Base-by-base conservation (phyloP, 2,888 invertebrate species). In the Parnassius glacialis region DNA sequence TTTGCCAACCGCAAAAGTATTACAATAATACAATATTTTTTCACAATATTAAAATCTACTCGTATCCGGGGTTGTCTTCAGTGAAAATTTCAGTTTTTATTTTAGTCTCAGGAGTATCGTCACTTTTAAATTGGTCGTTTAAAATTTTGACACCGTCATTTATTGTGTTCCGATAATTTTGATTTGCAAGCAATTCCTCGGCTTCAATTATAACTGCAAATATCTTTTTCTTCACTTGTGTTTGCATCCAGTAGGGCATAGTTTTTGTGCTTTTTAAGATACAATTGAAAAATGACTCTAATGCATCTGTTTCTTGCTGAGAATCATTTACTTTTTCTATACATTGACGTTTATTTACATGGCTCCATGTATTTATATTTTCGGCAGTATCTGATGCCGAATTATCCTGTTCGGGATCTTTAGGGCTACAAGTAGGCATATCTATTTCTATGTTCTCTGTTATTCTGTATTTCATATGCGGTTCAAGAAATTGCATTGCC, bases 201-300 rank as follows among this genome's bases (percentile, higher is more conserved):
- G 90, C 86, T 34, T 89, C 86, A 61, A 90, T 90, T 16, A 90
- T 84, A 3, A 89, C 83, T 0, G 84, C 85, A 64, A 90, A 90
- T 71, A 90, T 87, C 72, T 85, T 90, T 68, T 89, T 90, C 68
- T 90, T 90, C 0, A 90, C 87, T 75, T 87, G 88, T 2, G 89
- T 90, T 73, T 90, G 90, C 86, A 90, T 87, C 87, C 85, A 88
- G 10, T 68, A 74, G 0, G 90, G 89, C 90, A 90, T 89, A 57
- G 82, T 83, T 70, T 83, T 78, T 0, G 90, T 87, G 52, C 86
- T 86, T 68, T 87, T 83, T 48, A 84, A 72, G 53, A 88, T 81
- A 60, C 87, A 88, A 62, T 84, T 84, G 64, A 88, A 90, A 66
- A 90, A 90, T 12, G 87, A 83, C 61, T 86, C 85, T 25, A 90